phyloP scores from a whole-genome alignment of 2,113 vertebrate genomes.

The Strix uralensis region DNA sequence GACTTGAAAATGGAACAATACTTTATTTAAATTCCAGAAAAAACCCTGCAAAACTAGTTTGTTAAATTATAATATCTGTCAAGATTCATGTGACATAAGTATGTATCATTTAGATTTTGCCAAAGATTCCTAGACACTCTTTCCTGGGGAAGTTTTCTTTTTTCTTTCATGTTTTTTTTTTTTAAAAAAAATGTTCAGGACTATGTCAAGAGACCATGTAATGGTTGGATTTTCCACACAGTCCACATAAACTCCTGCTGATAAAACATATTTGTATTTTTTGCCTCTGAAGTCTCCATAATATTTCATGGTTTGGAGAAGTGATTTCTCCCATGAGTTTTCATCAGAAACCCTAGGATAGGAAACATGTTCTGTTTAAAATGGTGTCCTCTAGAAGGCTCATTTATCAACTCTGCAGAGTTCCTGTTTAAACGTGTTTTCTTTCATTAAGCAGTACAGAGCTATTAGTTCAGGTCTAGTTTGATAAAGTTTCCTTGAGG shows the following conservation, averaged over 20 bases:
- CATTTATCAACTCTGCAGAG: not conserved
- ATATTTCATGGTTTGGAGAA: not conserved
- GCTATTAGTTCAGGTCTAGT: not conserved
- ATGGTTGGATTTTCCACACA: not conserved
- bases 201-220: not conserved
- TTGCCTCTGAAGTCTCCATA: not conserved
- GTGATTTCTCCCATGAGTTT: not conserved
- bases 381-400: not conserved
- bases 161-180: not conserved
- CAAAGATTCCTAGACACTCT: not conserved
- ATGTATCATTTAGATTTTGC: not conserved
- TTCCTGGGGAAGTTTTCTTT: not conserved
- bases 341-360: not conserved
- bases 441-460: not conserved
- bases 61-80: not conserved
- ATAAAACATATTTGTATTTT: not conserved
- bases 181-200: not conserved
- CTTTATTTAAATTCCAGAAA: not conserved
- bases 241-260: not conserved
- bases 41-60: not conserved
- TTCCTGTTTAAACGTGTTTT: not conserved
- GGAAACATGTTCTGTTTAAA: not conserved
- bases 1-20: not conserved
- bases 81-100: not conserved
- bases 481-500: not conserved